These are phyloP conservation scores for Hyperoplus immaculatus DNA, from an alignment of 2,797 vertebrate genomes.

Conservation along the genomic window DNA sequence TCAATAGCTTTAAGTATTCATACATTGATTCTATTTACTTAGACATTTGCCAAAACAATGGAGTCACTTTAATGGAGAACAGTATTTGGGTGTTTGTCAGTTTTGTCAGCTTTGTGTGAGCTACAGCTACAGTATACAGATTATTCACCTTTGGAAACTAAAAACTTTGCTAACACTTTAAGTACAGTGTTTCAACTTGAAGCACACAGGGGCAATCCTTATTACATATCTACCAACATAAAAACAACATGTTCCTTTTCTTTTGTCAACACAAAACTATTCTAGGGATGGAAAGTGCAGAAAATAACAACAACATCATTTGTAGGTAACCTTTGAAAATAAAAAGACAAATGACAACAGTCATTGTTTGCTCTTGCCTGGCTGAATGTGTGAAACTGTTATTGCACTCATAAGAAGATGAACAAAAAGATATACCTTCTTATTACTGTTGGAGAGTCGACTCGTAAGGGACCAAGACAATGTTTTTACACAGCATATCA, in stretches of 20 bases:
- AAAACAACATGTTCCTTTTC: neutral
- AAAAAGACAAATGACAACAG: conserved; percentile 4
- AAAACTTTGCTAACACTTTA: neutral
- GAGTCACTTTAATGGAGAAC: conserved; percentile 6
- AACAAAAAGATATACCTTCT: neutral
- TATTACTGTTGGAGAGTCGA: neutral
- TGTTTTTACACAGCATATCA: neutral
- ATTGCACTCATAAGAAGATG: neutral
- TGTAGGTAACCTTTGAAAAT: conserved; percentile 11
- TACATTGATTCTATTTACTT: conserved; percentile 8
- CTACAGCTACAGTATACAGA: neutral
- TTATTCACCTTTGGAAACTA: neutral
- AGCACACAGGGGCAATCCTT: neutral
- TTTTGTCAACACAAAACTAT: neutral
- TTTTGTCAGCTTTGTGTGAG: neutral
- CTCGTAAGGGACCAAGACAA: neutral
- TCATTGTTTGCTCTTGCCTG: neutral
- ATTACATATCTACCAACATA: neutral
- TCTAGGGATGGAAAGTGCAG: neutral
- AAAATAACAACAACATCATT: neutral
- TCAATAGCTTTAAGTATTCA: neutral
- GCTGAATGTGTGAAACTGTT: neutral
- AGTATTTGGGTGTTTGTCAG: neutral
- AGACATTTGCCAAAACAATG: conserved; percentile 12
- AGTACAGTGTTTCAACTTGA: neutral